Conservation (phyloP, 2,888 invertebrate species). For the Shargacucullia verbasci region DNA sequence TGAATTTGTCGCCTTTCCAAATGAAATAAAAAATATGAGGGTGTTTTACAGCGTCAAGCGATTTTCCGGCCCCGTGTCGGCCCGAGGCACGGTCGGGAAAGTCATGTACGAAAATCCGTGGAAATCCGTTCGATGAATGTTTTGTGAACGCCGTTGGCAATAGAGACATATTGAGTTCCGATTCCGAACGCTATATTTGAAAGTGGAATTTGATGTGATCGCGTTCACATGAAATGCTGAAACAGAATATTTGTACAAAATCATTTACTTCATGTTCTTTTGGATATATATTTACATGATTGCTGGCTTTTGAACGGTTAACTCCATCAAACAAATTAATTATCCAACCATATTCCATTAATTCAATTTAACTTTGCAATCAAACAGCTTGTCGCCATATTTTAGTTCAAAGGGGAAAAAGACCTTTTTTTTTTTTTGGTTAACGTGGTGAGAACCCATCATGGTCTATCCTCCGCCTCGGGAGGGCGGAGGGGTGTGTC, state of each 20-base stretch:
- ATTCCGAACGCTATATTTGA: constrained; percentile 24
- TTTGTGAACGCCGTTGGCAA: constrained; percentile 34
- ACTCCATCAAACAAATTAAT: no score
- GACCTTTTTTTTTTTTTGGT: no score
- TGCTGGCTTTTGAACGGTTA: constrained; percentile 7
- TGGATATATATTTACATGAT: constrained; percentile 3
- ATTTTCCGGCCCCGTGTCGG: constrained; percentile 49
- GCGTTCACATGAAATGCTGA: constrained; percentile 26
- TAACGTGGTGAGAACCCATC: no score
- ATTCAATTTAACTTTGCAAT: no score
- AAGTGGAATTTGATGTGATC: constrained; percentile 48
- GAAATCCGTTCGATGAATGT: constrained; percentile 32
- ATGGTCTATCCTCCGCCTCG: no score
- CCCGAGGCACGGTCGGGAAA: constrained; percentile 14
- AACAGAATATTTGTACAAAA: constrained; percentile 16
- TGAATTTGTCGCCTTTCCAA: constrained; percentile 40
- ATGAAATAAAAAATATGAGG: constrained; percentile 49
- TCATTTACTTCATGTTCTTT: constrained; percentile 9
- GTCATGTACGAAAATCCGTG: constrained; percentile 21
- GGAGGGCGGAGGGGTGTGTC: no score
- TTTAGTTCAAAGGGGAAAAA: no score
- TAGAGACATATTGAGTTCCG: constrained; percentile 35
- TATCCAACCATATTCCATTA: no score
- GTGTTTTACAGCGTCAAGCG: constrained; percentile 48
- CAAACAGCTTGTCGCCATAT: no score